These are phyloP conservation scores for Andrena minutula DNA, from an alignment of 2,888 invertebrate species.

Conservation along the genomic window DNA sequence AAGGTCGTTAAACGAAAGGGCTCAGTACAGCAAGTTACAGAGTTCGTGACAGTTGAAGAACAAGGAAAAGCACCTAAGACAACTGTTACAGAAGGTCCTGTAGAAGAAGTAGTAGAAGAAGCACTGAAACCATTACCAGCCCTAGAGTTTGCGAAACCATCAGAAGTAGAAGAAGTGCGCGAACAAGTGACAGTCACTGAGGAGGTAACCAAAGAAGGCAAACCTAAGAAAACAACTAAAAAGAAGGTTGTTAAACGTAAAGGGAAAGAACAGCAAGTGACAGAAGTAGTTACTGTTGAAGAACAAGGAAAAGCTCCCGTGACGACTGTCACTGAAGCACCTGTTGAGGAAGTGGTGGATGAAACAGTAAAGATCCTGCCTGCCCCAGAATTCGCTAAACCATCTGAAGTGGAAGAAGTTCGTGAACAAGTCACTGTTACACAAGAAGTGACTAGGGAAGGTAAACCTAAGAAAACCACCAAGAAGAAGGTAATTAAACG, in stretches of 20 bases:
- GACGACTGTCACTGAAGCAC: conserved; percentile 38
- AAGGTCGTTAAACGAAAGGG: conserved; percentile 57
- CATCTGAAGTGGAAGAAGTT: conserved; percentile 75
- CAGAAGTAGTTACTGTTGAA: conserved; percentile 75
- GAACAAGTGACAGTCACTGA: conserved; percentile 71
- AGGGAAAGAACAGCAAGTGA: conserved; percentile 69
- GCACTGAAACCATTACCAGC: conserved; percentile 76
- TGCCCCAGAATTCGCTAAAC: conserved; percentile 83
- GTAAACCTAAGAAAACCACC: conserved; percentile 74
- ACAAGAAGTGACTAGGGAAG: conserved; percentile 73
- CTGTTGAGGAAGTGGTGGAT: conserved; percentile 84
- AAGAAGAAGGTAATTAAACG: conserved; percentile 79
- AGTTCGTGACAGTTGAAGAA: conserved; percentile 76
- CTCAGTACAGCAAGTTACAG: conserved; percentile 67
- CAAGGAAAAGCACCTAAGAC: conserved; percentile 70
- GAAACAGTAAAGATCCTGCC: conserved; percentile 79
- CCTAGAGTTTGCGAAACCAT: conserved; percentile 83
- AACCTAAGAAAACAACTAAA: conserved; percentile 71
- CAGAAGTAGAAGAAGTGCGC: conserved; percentile 69
- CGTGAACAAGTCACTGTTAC: conserved; percentile 67
- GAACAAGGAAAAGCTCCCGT: conserved; percentile 74
- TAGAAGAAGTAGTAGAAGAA: conserved; percentile 84
- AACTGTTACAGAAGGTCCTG: conserved; percentile 60
- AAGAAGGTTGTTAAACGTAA: conserved; percentile 57
- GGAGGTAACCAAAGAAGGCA: conserved; percentile 72